phyloP scores from a whole-genome alignment of 2,113 vertebrate species.

The Anseranas semipalmata region DNA sequence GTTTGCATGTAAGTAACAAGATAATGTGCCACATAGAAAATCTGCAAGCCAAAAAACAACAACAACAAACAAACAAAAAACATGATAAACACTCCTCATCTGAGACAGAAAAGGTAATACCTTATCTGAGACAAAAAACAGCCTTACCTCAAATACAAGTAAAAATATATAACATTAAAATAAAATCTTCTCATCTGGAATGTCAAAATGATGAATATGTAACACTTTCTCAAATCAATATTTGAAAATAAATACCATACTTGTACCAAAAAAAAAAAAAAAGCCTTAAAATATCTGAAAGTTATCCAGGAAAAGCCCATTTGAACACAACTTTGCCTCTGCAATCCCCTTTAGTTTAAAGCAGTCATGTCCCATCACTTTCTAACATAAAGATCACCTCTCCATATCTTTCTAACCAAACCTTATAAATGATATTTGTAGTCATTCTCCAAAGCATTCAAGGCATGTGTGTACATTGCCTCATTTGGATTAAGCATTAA shows the following conservation, averaged over 20 bases:
- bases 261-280: neutral
- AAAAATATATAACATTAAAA: neutral
- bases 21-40: neutral
- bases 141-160: neutral
- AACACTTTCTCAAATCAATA: neutral
- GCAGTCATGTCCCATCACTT: neutral
- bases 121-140: neutral
- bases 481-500: conserved; percentile 57
- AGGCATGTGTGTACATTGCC: conserved; percentile 44
- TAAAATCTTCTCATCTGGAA: neutral
- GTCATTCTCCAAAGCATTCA: conserved; percentile 54
- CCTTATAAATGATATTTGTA: conserved; percentile 35
- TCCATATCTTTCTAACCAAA: neutral
- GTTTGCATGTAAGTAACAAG: neutral
- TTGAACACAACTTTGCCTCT: neutral
- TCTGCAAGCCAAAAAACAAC: neutral
- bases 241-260: neutral
- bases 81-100: neutral
- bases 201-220: neutral
- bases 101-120: neutral
- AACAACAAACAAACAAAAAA: neutral
- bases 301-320: neutral
- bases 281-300: neutral
- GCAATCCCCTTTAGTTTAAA: neutral
- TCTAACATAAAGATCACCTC: neutral